These are phyloP conservation scores for Zonotrichia albicollis DNA, from an alignment of 2,797 vertebrate species.

Conservation along the genomic window DNA sequence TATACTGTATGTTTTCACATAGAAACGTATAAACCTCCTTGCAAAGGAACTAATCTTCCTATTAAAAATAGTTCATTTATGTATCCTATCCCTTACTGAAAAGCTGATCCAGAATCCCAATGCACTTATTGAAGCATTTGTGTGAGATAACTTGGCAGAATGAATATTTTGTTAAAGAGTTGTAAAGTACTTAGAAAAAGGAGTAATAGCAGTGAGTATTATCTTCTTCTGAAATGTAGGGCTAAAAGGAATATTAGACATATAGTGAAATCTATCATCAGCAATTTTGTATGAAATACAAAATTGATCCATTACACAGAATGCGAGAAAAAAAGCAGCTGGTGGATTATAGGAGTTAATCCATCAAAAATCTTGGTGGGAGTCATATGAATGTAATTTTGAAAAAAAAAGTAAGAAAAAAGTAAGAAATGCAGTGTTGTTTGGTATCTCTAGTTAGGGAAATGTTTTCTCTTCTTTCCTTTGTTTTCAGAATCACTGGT, in stretches of 20 bases:
- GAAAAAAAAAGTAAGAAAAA: not conserved
- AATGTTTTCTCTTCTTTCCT: not conserved
- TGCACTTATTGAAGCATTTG: not conserved
- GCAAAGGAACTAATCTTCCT: not conserved
- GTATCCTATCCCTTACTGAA: not conserved
- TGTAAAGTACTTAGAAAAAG: constrained; percentile 35
- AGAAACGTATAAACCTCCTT: not conserved
- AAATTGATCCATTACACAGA: constrained; percentile 19
- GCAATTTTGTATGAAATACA: constrained; percentile 9
- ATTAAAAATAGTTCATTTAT: constrained; percentile 10
- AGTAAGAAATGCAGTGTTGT: not conserved
- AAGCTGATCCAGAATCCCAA: not conserved
- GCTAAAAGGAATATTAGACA: not conserved
- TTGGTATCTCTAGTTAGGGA: not conserved
- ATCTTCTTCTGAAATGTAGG: not conserved
- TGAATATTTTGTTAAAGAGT: constrained; percentile 29
- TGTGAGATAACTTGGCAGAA: not conserved
- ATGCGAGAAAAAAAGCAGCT: not conserved
- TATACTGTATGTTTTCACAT: not conserved
- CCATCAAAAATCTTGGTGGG: constrained; percentile 32
- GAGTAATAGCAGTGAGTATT: not conserved
- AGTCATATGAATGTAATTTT: not conserved
- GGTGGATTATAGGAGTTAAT: constrained; percentile 48
- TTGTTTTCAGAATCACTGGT: not conserved
- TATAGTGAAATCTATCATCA: constrained; percentile 36